A percentile compares a stretch with the other conserved stretches of the same genome.
phyloP scores from a whole-genome alignment of 1,140 invertebrate species.

The Arion vulgaris region DNA sequence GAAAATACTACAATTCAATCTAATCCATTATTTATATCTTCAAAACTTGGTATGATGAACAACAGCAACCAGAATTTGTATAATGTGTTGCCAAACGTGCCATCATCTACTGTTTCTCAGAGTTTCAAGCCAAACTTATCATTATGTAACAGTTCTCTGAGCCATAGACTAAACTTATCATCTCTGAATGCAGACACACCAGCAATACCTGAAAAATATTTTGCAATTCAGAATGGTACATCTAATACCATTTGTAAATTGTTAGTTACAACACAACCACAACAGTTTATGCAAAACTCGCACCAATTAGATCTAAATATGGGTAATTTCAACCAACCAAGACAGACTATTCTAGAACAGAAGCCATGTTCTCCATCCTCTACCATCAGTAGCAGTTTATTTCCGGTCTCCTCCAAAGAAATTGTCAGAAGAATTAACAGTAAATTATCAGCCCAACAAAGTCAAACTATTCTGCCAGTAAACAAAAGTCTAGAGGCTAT shows the following conservation, averaged over 20 bases:
- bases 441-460: not conserved
- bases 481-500: not conserved
- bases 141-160: too few species aligned
- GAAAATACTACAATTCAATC: too few species aligned
- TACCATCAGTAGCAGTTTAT: not conserved
- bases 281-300: not conserved
- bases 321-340: not conserved
- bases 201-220: not conserved
- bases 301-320: not conserved
- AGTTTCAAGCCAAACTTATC: too few species aligned
- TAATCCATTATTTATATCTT: too few species aligned
- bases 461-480: not conserved
- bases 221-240: not conserved
- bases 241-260: not conserved
- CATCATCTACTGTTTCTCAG: too few species aligned
- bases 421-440: not conserved
- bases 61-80: too few species aligned
- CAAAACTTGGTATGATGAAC: too few species aligned
- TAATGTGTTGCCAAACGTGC: too few species aligned
- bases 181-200: not conserved
- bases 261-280: not conserved
- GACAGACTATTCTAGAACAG: not conserved
- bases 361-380: not conserved
- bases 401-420: not conserved
- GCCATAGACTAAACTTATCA: too few species aligned